Evolutionary conservation across 2,797 vertebrate species (phyloP).

Genomic region (Bradypodion ventrale): DNA sequence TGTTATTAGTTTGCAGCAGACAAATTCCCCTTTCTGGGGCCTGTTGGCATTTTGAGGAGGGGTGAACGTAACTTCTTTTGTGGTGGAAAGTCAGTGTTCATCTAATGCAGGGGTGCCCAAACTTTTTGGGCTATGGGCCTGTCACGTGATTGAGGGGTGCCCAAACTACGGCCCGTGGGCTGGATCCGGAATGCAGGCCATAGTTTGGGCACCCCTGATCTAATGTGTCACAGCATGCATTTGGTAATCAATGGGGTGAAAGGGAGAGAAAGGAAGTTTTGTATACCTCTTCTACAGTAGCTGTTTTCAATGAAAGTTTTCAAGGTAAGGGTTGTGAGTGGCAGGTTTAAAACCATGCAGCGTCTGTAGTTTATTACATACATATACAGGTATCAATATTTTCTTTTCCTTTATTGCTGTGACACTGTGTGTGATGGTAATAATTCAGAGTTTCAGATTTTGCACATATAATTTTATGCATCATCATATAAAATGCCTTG

Average conservation of each 20-base stretch:
- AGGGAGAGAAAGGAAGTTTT: constrained; percentile 64
- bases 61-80: constrained; percentile 46
- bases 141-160: no score
- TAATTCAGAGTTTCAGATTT: constrained; percentile 77
- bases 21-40: constrained; percentile 43
- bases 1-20: constrained; percentile 50
- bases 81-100: constrained; percentile 62
- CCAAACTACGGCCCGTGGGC: no score
- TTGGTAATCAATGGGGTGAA: constrained; percentile 68
- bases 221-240: constrained; percentile 68
- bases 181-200: no score
- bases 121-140: no score
- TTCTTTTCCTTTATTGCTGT: constrained; percentile 74
- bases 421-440: constrained; percentile 78
- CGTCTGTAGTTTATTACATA: constrained; percentile 65
- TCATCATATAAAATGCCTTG: constrained; percentile 82
- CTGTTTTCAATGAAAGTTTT: constrained; percentile 72
- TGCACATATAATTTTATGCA: constrained; percentile 86
- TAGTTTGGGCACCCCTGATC: no score
- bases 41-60: not conserved
- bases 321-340: constrained; percentile 69
- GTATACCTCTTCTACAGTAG: constrained; percentile 86
- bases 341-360: constrained; percentile 76
- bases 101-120: no score
- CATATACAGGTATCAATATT: constrained; percentile 73